Evolutionary conservation across 2,888 invertebrate genomes (phyloP), one percentile per base, ranked within the genome.

Genomic region (Caenorhabditis imperialis): DNA sequence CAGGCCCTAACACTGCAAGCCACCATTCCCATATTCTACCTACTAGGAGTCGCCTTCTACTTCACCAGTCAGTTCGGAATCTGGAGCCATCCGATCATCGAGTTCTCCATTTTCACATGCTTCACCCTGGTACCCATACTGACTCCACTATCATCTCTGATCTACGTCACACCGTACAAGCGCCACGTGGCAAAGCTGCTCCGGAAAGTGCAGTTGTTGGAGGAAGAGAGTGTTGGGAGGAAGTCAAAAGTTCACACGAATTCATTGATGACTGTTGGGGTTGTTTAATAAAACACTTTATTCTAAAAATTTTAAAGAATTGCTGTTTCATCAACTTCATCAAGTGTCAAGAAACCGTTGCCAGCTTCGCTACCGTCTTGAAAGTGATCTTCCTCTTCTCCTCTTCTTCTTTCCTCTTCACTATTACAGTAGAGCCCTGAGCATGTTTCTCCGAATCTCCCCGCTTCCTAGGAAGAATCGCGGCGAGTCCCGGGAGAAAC

Each of bases 1-100:
- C 37, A 63, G 63, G 63, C 63, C 6, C 48, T 63, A n/a, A 63
- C 54, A 27, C 18, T 38, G 5, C 63, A 63, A 47, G 63, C 63
- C n/a, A 33, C 48, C n/a, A 54, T 63, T 12, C 63, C 63, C 5
- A 20, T 47, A 3, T 54, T 63, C 53, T 63, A 63, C 25, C 47
- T 63, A 10, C 38, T 63, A 30, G 47, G 54, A 4, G 55, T 63
- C 16, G 22, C 40, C 3, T 45, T 12, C 10, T 63, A 54, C 40
- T 37, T 40, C 63, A 37, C 44, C 14, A 16, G 40, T 1, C 63
- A 63, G 47, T 54, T 63, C 16, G 63, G 54, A 33, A 47, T 63
- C 16, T 54, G 38, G 30, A 33, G 30, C 10, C 47, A 54, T 55
- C 54, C 54, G 3, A 22, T 55, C 6, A 23, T 63, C 20, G 63